phyloP scores from a whole-genome alignment of 2,113 vertebrate species.

The Ptyas mucosa region DNA sequence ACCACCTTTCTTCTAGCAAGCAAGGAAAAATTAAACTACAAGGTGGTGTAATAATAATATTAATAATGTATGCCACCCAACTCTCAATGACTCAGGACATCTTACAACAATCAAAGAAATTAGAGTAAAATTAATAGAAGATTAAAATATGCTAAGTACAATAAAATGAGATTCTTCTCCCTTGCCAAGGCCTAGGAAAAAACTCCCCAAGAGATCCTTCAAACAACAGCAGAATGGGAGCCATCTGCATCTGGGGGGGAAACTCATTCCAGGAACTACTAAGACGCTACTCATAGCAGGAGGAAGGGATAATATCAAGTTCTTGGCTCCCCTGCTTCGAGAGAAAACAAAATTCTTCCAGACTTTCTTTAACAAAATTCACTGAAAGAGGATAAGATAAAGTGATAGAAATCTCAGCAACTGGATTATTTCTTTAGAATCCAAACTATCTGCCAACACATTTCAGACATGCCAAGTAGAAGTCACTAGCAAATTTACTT shows the following conservation, averaged over 20 bases:
- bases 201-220: neutral
- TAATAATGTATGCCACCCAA: neutral
- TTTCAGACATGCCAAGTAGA: neutral
- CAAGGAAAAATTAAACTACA: neutral
- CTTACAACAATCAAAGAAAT: neutral
- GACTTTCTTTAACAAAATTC: neutral
- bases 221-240: neutral
- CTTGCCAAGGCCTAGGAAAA: neutral
- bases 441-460: neutral
- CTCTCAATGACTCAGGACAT: neutral
- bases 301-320: neutral
- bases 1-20: neutral
- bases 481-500: neutral
- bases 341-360: neutral
- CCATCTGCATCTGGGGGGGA: neutral
- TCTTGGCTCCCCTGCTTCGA: neutral
- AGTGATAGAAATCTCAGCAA: neutral
- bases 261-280: neutral
- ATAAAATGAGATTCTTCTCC: neutral
- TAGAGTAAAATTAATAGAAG: neutral
- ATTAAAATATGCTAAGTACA: neutral
- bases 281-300: neutral
- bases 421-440: neutral
- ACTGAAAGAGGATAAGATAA: neutral
- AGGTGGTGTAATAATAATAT: neutral